Conservation (phyloP, 2,888 invertebrate species). For the Catocala nupta region DNA sequence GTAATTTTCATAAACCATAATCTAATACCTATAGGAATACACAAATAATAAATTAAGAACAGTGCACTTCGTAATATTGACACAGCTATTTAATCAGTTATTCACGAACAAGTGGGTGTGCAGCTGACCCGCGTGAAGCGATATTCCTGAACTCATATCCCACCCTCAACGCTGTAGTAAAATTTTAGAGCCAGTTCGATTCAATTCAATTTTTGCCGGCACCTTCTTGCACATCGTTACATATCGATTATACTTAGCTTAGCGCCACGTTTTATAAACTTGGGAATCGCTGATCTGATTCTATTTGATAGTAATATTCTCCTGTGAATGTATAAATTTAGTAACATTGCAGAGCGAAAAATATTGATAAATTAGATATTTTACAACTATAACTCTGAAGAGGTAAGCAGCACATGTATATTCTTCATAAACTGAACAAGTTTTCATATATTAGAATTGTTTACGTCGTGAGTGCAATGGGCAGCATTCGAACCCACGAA, state of each 20-base stretch:
- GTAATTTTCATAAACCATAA: too few species aligned
- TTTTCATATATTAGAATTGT: too few species aligned
- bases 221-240: constrained; percentile 10
- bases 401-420: too few species aligned
- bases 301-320: background rate
- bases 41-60: too few species aligned
- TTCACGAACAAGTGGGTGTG: background rate
- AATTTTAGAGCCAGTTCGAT: constrained; percentile 39
- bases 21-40: too few species aligned
- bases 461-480: too few species aligned
- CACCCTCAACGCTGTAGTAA: constrained; percentile 35
- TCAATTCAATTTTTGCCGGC: constrained; percentile 26
- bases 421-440: too few species aligned
- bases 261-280: constrained; percentile 3
- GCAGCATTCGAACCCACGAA: too few species aligned
- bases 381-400: too few species aligned
- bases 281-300: background rate
- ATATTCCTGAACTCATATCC: constrained; percentile 23
- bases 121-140: constrained; percentile 7
- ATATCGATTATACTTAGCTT: constrained; percentile 13
- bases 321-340: too few species aligned
- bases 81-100: background rate
- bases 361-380: too few species aligned
- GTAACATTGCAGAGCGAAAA: too few species aligned
- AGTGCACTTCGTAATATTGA: background rate